Evolutionary conservation across 2,797 vertebrate species (phyloP), one percentile per base, ranked within the genome.

Genomic region (Schizopygopsis malacanthus): DNA sequence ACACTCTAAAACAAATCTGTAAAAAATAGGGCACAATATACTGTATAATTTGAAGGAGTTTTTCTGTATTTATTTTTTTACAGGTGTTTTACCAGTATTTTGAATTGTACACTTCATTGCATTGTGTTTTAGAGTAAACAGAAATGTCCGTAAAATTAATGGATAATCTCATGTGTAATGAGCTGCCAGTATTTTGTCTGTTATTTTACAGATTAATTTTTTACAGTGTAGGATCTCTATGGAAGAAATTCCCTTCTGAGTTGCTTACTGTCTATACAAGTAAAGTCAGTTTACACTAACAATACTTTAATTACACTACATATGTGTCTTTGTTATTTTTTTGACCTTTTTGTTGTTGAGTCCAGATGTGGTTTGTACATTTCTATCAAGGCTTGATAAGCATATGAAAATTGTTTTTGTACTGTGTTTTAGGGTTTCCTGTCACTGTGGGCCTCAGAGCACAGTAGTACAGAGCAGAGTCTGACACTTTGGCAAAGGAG

Each of bases 391-490:
- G 1, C 43, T 73, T 73, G 41, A 25, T 25, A 73, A 28, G n/a
- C 13, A 50, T 9, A 28, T 28, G 43, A 47, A 73, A 50, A 28
- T 7, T 22, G 63, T 65, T 67, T 83, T 37, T 69, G 63, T 37
- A 33, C 63, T 33, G 28, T 16, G 13, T 33, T 15, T 0, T 16
- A 1, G 1, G 2, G 28, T 37, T 28, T 18, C 28, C 71, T 82
- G 54, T 56, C 1, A 56, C 54, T 56, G 54, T 56, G 54, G 54
- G 54, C 54, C 0, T 0, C 22, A 61, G 72, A 78, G 79, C 70
- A 75, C 81, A 83, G 70, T 59, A 73, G 22, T 83, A 83, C 63
- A 75, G 1, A 25, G 67, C 75, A 1, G 63, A 67, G 2, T 67
- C 63, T 37, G 63, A 18, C 3, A 67, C 6, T 65, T 3, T 16